Conservation (phyloP, 1,140 invertebrate species). For the Drosophila kikkawai region DNA sequence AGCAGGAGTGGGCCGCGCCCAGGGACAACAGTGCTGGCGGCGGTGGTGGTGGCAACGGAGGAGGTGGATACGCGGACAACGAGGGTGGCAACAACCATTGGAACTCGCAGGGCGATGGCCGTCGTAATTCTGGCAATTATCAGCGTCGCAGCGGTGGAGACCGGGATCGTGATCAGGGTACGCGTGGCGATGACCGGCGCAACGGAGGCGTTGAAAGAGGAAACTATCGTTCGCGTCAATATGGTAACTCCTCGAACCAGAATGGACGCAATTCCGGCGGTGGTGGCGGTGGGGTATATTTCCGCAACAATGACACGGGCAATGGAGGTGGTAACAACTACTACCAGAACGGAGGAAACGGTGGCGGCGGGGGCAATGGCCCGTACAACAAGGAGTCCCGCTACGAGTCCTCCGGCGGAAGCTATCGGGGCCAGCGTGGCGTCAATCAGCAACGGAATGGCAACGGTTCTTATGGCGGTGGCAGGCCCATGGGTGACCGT, state of each 20-base stretch:
- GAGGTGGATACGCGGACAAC: constrained; percentile 43
- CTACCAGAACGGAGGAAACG: constrained; percentile 62
- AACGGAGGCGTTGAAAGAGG: constrained; percentile 52
- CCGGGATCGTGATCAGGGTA: constrained; percentile 39
- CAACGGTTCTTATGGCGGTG: constrained; percentile 62
- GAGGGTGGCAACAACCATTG: constrained; percentile 69
- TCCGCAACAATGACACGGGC: constrained; percentile 79
- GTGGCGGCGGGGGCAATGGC: constrained; percentile 45
- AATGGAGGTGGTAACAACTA: constrained; percentile 51
- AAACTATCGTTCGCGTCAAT: constrained; percentile 70
- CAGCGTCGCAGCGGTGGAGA: constrained; percentile 61
- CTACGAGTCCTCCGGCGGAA: constrained; percentile 68
- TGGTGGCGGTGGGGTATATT: constrained; percentile 68
- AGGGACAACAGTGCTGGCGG: constrained; percentile 63
- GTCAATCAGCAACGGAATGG: constrained; percentile 69
- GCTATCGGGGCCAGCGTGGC: constrained; percentile 71
- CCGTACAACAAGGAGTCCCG: constrained; percentile 75
- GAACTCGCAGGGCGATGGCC: constrained; percentile 69
- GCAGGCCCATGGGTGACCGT: constrained; percentile 66
- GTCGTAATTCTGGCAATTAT: constrained; percentile 70
- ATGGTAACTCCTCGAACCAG: constrained; percentile 71
- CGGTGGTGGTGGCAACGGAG: constrained; percentile 41
- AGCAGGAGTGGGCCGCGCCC: constrained; percentile 75
- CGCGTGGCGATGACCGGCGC: constrained; percentile 61
- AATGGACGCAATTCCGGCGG: constrained; percentile 67